phyloP scores from a whole-genome alignment of 2,797 vertebrate genomes.

The Anableps anableps region DNA sequence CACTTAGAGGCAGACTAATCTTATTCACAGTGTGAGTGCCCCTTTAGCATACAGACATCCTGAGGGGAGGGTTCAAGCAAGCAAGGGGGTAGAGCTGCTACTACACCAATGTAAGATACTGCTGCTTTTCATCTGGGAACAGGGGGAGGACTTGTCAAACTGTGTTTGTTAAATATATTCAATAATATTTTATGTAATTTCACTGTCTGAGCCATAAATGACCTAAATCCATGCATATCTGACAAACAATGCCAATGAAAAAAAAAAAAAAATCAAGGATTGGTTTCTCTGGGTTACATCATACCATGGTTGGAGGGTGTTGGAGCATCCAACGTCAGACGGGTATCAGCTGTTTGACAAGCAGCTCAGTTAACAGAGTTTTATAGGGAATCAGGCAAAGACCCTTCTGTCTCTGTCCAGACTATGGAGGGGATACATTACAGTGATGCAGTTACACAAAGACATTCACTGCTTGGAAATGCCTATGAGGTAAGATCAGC shows the following conservation, averaged over 20 bases:
- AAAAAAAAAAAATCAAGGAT: constrained; percentile 39
- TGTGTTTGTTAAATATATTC: constrained; percentile 69
- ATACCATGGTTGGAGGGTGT: constrained; percentile 73
- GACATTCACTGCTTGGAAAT: constrained; percentile 73
- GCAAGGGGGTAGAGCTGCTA: constrained; percentile 62
- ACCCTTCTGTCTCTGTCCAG: constrained; percentile 61
- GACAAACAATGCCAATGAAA: constrained; percentile 73
- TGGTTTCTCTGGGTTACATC: constrained; percentile 79
- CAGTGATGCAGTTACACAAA: constrained; percentile 81
- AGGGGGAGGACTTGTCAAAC: constrained; percentile 62
- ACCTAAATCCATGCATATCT: constrained; percentile 77
- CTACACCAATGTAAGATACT: constrained; percentile 59
- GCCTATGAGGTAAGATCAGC: constrained; percentile 79
- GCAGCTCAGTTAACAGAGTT: constrained; percentile 74
- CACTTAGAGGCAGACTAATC: constrained; percentile 82
- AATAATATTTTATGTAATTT: constrained; percentile 79
- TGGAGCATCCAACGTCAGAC: constrained; percentile 72
- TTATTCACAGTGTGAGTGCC: constrained; percentile 83
- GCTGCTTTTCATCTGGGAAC: constrained; percentile 56
- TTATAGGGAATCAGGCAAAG: constrained; percentile 69
- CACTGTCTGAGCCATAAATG: constrained; percentile 80
- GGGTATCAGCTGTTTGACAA: constrained; percentile 81
- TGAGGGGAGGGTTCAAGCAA: constrained; percentile 75
- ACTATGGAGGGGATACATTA: constrained; percentile 78
- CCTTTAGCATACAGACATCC: constrained; percentile 82